Conservation (phyloP, 2,113 vertebrate genomes). For the Entelurus aequoreus region DNA sequence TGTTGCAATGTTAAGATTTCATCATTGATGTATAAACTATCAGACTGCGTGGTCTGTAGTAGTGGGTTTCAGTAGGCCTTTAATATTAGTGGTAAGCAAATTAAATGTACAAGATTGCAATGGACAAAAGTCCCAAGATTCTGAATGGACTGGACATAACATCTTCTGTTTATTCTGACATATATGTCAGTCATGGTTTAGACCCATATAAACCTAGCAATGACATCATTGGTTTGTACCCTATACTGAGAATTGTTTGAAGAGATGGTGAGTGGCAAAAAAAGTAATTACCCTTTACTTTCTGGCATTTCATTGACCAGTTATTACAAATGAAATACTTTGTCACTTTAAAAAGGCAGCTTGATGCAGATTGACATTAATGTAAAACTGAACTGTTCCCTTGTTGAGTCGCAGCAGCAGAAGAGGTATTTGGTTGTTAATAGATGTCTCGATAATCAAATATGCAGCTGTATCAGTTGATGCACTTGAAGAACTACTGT, state of each 20-base stretch:
- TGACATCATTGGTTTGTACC: not conserved
- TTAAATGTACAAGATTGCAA: no score
- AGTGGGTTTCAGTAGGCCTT: no score
- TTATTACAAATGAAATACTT: not conserved
- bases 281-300: not conserved
- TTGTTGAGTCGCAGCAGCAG: slow-evolving; percentile 1
- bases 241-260: not conserved
- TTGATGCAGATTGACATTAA: not conserved
- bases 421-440: not conserved
- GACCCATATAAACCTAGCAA: not conserved
- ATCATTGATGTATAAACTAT: no score
- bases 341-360: not conserved
- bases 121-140: no score
- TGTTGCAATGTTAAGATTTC: no score
- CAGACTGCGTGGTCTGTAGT: no score
- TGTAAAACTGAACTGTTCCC: not conserved
- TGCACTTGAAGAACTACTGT: no score
- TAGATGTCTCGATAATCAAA: not conserved
- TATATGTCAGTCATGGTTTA: not conserved
- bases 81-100: no score
- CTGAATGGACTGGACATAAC: no score
- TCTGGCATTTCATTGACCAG: slow-evolving; percentile 1
- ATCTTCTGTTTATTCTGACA: not conserved
- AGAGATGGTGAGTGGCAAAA: not conserved
- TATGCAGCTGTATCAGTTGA: not conserved